Conservation (phyloP, 2,888 invertebrate genomes). For the Gerosis bhagava region DNA sequence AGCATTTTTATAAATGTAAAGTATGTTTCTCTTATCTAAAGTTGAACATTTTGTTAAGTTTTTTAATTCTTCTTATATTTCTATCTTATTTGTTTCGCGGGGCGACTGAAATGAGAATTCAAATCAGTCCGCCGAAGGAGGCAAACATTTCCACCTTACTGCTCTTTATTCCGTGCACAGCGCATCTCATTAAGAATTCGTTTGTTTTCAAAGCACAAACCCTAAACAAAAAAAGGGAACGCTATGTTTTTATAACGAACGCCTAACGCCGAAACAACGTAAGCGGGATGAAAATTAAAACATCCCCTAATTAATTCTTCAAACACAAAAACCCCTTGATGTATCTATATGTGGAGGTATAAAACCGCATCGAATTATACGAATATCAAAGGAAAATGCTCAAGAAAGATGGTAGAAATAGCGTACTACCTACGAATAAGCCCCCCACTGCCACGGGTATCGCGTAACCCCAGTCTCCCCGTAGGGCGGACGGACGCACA, state of each 20-base stretch:
- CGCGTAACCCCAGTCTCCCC: conserved; percentile 36
- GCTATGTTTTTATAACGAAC: conserved; percentile 53
- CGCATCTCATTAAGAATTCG: conserved; percentile 56
- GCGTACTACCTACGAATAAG: conserved; percentile 52
- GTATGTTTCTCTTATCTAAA: too few relatives aligned
- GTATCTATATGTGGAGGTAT: conserved; percentile 27
- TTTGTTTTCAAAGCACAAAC: conserved; percentile 44
- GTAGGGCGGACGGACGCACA: conserved; percentile 46
- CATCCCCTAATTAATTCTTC: conserved; percentile 63
- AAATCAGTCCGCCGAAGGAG: conserved; percentile 36
- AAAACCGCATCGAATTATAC: conserved; percentile 49
- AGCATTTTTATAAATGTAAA: too few relatives aligned
- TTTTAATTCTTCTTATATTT: too few relatives aligned
- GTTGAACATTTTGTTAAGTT: too few relatives aligned
- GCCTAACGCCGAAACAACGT: conserved; percentile 46
- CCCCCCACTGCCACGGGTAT: conserved; percentile 43
- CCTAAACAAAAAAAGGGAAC: conserved; percentile 44
- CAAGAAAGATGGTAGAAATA: conserved; percentile 48
- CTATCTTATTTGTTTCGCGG: conserved; percentile 17
- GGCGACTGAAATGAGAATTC: conserved; percentile 30
- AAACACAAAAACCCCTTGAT: conserved; percentile 50
- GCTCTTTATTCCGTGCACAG: conserved; percentile 35
- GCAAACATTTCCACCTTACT: conserved; percentile 32
- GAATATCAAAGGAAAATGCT: conserved; percentile 47
- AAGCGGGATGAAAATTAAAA: conserved; percentile 53